Conservation (phyloP, 2,113 vertebrate genomes). For the Daphoenositta chrysoptera region DNA sequence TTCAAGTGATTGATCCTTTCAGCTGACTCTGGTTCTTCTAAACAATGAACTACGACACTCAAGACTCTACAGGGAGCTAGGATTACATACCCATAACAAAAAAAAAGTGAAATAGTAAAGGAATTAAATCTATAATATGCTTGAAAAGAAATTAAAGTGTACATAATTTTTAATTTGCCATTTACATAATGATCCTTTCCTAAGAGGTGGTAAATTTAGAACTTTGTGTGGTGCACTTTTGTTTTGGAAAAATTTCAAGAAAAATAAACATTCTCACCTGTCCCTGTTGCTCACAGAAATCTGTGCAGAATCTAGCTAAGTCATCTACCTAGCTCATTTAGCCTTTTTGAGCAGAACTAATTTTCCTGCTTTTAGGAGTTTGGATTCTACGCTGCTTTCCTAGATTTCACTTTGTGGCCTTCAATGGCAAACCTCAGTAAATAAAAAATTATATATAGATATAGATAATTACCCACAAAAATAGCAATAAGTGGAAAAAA, state of each 20-base stretch:
- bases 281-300: neutral
- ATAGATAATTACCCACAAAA: neutral
- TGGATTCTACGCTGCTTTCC: neutral
- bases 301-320: neutral
- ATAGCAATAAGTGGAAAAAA: accelerated
- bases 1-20: neutral
- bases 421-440: neutral
- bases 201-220: neutral
- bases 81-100: neutral
- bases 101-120: neutral
- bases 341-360: neutral
- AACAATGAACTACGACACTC: neutral
- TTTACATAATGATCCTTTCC: accelerated
- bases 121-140: neutral
- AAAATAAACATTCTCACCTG: neutral
- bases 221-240: neutral
- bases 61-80: neutral
- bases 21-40: neutral
- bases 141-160: neutral
- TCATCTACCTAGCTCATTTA: neutral
- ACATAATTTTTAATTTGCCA: no score
- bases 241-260: neutral
- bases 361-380: neutral
- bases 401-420: neutral
- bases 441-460: neutral